phyloP scores from a whole-genome alignment of 2,113 vertebrate species.

The Gallinago paraguaiae region DNA sequence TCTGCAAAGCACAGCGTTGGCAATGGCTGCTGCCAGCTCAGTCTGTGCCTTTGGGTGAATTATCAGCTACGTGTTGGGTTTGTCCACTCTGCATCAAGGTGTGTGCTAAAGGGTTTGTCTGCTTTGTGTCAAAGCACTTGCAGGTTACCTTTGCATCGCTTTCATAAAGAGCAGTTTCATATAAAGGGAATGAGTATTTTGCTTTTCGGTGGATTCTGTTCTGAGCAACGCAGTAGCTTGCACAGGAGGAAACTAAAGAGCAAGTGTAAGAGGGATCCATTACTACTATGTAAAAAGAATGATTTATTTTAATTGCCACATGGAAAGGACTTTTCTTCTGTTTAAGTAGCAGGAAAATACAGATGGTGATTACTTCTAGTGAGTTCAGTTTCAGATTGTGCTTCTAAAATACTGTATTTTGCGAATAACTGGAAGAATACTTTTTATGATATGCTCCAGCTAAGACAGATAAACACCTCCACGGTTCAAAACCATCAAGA shows the following conservation, averaged over 20 bases:
- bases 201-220: not conserved
- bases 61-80: not conserved
- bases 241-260: slow-evolving; percentile 9
- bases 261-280: not conserved
- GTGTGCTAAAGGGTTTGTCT: not conserved
- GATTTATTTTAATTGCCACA: slow-evolving; percentile 38
- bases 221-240: not conserved
- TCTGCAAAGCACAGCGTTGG: not conserved
- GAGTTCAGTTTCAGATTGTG: slow-evolving; percentile 33
- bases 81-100: not conserved
- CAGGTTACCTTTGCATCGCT: not conserved
- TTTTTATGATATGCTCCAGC: slow-evolving; percentile 37
- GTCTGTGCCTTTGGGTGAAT: not conserved
- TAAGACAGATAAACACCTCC: slow-evolving; percentile 43
- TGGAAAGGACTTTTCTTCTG: not conserved
- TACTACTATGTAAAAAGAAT: not conserved
- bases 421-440: slow-evolving; percentile 5
- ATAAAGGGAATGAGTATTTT: not conserved
- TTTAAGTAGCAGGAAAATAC: slow-evolving; percentile 51
- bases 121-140: not conserved
- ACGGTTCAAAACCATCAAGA: not conserved
- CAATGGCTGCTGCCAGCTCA: not conserved
- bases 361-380: slow-evolving; percentile 39
- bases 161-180: not conserved
- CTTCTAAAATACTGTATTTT: slow-evolving; percentile 49